Percentiles rank a stretch among this genome's conserved stretches.
phyloP scores from a whole-genome alignment of 1,140 invertebrate genomes.

The Reticulitermes speratus region DNA sequence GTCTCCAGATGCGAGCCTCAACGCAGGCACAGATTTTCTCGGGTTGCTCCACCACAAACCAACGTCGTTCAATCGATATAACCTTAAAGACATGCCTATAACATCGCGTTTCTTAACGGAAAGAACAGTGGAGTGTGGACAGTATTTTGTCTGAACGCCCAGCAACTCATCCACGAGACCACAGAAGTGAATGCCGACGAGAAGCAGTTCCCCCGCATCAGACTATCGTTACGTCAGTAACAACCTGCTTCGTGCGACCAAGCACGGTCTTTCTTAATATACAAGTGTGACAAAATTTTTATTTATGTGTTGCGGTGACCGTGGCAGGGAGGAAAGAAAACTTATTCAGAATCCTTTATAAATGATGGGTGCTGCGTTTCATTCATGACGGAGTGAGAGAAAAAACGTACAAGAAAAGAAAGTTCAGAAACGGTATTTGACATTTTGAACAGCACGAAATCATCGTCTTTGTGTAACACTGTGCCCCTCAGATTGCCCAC shows the following conservation, averaged over 20 bases:
- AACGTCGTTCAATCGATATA: too few species aligned
- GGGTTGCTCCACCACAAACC: too few species aligned
- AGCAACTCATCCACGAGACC: too few species aligned
- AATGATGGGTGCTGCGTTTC: neutral
- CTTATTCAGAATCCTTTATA: neutral
- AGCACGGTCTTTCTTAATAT: neutral
- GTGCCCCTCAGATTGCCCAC: neutral
- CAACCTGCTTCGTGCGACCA: neutral
- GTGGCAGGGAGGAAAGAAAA: neutral
- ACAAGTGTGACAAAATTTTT: constrained; percentile 6
- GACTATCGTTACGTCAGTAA: neutral
- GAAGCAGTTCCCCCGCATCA: neutral
- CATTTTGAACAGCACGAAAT: constrained; percentile 2
- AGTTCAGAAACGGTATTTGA: constrained; percentile 1
- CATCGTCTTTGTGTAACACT: neutral
- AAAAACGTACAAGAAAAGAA: neutral
- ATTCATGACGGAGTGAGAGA: neutral
- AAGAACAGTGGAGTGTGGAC: too few species aligned
- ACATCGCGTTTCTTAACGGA: too few species aligned
- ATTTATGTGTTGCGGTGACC: neutral
- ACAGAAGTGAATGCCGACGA: neutral
- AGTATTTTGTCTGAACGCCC: too few species aligned
- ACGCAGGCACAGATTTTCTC: too few species aligned
- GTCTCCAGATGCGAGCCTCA: too few species aligned
- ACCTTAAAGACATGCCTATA: too few species aligned